A percentile compares a stretch with the other conserved stretches of the same genome.
Evolutionary conservation across 2,888 invertebrate species (phyloP).

Genomic region (Andrena haemorrhoa): DNA sequence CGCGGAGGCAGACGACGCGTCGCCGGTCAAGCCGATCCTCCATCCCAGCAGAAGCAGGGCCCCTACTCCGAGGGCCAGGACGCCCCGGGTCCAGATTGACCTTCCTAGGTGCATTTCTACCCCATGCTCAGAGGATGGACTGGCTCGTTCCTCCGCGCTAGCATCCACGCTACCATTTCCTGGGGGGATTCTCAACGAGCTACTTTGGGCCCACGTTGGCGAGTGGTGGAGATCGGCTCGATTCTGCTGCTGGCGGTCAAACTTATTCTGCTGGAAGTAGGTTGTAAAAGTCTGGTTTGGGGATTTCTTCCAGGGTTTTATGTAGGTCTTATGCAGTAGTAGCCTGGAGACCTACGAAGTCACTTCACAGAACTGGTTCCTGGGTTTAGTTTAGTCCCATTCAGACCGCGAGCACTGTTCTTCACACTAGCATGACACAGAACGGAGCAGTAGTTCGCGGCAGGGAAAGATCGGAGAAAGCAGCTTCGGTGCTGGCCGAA

Average conservation of each 20-base stretch:
- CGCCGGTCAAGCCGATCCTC: conserved; percentile 40
- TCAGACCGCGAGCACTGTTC: not conserved
- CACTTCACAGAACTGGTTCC: conserved; percentile 1
- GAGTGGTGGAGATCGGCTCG: not conserved
- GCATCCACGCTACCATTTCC: conserved; percentile 37
- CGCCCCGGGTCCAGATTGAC: conserved; percentile 77
- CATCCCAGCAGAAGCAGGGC: conserved; percentile 67
- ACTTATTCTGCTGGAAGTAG: not conserved
- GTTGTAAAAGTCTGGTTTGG: not conserved
- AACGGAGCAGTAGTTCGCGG: not conserved
- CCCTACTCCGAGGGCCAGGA: conserved; percentile 77
- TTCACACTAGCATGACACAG: not conserved
- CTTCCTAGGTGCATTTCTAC: conserved; percentile 82
- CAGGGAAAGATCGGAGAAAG: too few relatives aligned
- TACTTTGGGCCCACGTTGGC: not conserved
- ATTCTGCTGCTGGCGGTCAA: not conserved
- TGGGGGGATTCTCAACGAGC: not conserved
- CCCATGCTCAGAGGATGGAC: conserved; percentile 78
- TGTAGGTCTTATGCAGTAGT: not conserved
- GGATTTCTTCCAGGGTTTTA: not conserved
- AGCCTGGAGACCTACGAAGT: not conserved
- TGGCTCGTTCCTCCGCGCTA: conserved; percentile 47
- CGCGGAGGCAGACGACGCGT: conserved; percentile 50
- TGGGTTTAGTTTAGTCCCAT: not conserved
- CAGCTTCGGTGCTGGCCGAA: too few relatives aligned